A percentile compares a stretch with the other conserved stretches of the same genome.
Evolutionary conservation across 1,140 invertebrate species (phyloP).

Genomic region (Adelges cooleyi): DNA sequence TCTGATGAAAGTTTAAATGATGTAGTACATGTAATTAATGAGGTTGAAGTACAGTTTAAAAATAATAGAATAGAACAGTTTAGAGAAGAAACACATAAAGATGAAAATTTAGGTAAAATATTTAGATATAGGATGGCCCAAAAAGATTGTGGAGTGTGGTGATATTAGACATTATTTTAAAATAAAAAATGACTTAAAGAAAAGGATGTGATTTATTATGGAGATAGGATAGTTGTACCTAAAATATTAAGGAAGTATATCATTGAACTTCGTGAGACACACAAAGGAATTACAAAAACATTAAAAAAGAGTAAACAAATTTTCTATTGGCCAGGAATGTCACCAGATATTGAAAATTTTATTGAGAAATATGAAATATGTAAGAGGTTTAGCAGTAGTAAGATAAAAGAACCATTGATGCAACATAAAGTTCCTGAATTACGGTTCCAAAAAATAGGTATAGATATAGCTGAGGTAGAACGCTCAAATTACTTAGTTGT

Average conservation of each 20-base stretch:
- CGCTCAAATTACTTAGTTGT: slow-evolving; percentile 36
- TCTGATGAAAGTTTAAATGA: not conserved
- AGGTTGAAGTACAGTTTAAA: slow-evolving; percentile 35
- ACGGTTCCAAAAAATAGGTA: slow-evolving; percentile 36
- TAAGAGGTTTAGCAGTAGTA: slow-evolving; percentile 28
- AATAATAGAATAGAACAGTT: slow-evolving; percentile 35
- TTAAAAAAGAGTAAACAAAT: not conserved
- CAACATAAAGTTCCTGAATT: slow-evolving; percentile 35
- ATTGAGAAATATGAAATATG: slow-evolving; percentile 17
- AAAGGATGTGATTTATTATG: slow-evolving; percentile 5
- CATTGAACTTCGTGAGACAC: not conserved
- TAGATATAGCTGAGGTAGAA: slow-evolving; percentile 36
- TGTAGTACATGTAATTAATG: slow-evolving; percentile 20
- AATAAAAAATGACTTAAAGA: not conserved
- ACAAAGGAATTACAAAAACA: slow-evolving; percentile 2
- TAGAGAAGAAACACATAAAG: not conserved
- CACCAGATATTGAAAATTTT: slow-evolving; percentile 1
- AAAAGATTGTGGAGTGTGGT: not conserved
- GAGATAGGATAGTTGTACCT: not conserved
- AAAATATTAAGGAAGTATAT: not conserved
- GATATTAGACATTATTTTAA: not conserved
- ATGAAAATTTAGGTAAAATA: not conserved
- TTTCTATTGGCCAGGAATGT: slow-evolving; percentile 23
- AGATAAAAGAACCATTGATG: slow-evolving; percentile 36
- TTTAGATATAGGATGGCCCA: not conserved